These are phyloP conservation scores for Heliornis fulica DNA, from an alignment of 2,113 vertebrate genomes.

Conservation along the genomic window DNA sequence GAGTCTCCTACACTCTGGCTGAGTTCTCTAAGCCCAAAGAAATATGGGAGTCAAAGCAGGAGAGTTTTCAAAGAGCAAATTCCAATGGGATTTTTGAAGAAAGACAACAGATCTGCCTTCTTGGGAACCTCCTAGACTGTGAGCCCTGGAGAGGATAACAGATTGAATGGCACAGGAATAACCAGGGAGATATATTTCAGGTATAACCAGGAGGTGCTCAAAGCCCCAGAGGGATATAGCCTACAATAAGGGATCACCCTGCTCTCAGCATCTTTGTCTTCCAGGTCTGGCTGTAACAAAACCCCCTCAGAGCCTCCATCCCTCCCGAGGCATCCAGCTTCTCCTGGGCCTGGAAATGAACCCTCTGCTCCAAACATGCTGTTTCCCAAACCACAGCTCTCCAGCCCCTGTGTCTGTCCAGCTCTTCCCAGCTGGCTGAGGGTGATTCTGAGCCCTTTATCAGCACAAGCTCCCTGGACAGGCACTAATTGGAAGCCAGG, in stretches of 20 bases:
- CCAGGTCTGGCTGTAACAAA: background rate
- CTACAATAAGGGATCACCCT: background rate
- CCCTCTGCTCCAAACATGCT: background rate
- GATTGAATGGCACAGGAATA: background rate
- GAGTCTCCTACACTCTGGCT: background rate
- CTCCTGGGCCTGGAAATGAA: background rate
- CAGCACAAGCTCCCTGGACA: background rate
- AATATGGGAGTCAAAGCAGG: background rate
- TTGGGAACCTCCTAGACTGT: background rate
- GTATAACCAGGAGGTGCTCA: background rate
- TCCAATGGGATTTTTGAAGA: background rate
- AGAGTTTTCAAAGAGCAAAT: background rate
- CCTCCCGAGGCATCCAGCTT: background rate
- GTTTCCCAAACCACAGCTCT: background rate
- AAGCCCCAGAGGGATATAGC: background rate
- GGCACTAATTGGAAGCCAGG: background rate
- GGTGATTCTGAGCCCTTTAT: background rate
- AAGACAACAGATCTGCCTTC: background rate
- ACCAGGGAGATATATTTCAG: background rate
- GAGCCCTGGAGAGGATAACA: background rate
- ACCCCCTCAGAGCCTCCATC: background rate
- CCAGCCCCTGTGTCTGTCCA: background rate
- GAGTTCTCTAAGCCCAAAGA: background rate
- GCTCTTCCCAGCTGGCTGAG: background rate
- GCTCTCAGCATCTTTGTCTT: background rate